These are phyloP conservation scores for Hapalemur alaotrensis DNA, from an alignment of 2,797 vertebrate genomes.

Conservation along the genomic window DNA sequence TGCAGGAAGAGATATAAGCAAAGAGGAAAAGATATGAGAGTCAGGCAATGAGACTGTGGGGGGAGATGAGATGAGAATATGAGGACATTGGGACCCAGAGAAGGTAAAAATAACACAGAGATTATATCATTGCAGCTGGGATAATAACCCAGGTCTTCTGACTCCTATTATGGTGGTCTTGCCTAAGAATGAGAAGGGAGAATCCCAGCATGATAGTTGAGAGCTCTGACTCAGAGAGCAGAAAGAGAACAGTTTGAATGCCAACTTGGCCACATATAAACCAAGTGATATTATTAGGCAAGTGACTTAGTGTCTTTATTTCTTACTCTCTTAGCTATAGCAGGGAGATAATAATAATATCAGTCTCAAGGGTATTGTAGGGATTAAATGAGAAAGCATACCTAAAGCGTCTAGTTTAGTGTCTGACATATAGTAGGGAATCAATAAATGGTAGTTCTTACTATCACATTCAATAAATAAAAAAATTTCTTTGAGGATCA, in stretches of 20 bases:
- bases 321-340: background rate
- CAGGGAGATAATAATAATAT: background rate
- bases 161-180: background rate
- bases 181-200: background rate
- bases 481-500: slow-evolving; percentile 2
- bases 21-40: background rate
- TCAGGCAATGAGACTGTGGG: background rate
- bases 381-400: background rate
- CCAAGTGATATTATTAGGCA: background rate
- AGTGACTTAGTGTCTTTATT: background rate
- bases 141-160: background rate
- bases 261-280: background rate
- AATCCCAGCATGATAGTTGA: background rate
- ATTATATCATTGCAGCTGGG: background rate
- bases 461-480: background rate
- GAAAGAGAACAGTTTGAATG: background rate
- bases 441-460: background rate
- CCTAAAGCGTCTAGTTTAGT: background rate
- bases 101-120: background rate
- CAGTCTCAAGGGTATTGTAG: background rate
- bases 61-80: background rate
- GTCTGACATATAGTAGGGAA: background rate
- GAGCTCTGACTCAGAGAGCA: background rate
- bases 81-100: background rate
- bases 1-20: background rate